A percentile compares a stretch with the other conserved stretches of the same genome.
These are phyloP conservation scores for Tinamus major DNA, from an alignment of 2,797 vertebrate species.

Conservation along the genomic window DNA sequence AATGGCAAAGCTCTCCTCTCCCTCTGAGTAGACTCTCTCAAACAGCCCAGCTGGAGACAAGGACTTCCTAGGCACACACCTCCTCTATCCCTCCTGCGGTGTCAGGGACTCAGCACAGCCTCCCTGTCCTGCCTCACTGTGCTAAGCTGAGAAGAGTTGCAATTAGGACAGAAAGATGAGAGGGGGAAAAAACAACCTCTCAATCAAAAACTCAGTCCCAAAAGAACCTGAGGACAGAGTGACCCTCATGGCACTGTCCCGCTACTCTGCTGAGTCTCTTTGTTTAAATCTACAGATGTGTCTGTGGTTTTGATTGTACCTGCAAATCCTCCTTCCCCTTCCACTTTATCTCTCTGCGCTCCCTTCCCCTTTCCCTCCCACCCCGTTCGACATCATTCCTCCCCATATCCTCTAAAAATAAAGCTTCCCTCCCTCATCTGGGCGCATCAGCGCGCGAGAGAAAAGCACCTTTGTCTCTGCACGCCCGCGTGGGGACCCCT, in stretches of 20 bases:
- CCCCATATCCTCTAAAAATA: constrained; percentile 11
- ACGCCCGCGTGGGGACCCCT: fast-evolving
- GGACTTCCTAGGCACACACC: not conserved
- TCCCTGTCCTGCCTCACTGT: not conserved
- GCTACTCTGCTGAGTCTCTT: not conserved
- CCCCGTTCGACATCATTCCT: not conserved
- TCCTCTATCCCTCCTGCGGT: not conserved
- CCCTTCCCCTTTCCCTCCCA: too few relatives aligned
- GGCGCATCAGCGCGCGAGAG: not conserved
- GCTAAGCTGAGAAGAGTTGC: not conserved
- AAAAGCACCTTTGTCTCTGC: not conserved
- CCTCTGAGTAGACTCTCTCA: not conserved
- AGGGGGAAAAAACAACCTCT: not conserved
- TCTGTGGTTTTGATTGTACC: constrained; percentile 32
- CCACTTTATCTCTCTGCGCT: not conserved
- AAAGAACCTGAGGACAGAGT: not conserved
- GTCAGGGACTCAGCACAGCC: not conserved
- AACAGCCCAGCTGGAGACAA: not conserved
- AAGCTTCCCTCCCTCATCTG: not conserved
- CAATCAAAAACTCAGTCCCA: not conserved
- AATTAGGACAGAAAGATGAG: fast-evolving
- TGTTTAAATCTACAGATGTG: not conserved
- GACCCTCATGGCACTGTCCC: not conserved
- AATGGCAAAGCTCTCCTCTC: not conserved
- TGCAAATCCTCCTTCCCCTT: constrained; percentile 7